These are phyloP conservation scores for Caenorhabditis briggsae DNA, from an alignment of 1,140 invertebrate genomes.

Conservation along the genomic window DNA sequence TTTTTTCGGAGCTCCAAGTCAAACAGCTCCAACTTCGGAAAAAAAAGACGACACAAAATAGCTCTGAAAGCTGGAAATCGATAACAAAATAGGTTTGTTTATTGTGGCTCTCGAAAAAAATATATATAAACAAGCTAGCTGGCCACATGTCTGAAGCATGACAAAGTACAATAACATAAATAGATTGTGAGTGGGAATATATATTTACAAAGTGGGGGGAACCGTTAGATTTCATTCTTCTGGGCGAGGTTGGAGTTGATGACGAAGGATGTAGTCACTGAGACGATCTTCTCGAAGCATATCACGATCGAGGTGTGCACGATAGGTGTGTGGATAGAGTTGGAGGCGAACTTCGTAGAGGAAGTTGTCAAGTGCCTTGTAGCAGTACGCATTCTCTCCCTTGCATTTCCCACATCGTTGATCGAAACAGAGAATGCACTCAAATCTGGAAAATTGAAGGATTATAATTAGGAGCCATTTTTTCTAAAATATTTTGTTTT, in stretches of 20 bases:
- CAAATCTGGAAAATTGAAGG: background rate
- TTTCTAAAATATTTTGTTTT: too few species aligned
- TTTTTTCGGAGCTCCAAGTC: too few species aligned
- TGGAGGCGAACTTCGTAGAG: conserved; percentile 37
- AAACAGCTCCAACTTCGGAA: too few species aligned
- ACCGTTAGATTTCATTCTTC: background rate
- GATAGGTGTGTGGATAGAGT: conserved; percentile 30
- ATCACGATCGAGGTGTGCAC: conserved; percentile 39
- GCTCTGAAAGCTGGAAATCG: too few species aligned
- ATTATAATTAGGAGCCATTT: too few species aligned
- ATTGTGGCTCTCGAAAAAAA: background rate
- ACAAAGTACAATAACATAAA: conserved; percentile 20
- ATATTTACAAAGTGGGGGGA: background rate
- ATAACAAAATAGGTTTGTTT: background rate
- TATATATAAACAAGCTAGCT: background rate
- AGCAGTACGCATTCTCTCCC: conserved; percentile 30
- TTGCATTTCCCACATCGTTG: conserved; percentile 12
- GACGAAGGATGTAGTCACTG: conserved; percentile 35
- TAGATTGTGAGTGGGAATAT: background rate
- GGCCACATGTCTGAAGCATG: conserved; percentile 2
- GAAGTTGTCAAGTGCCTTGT: conserved; percentile 43
- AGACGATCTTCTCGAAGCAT: conserved; percentile 22
- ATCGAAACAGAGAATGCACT: conserved; percentile 44
- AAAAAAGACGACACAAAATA: too few species aligned
- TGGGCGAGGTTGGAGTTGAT: background rate